Evolutionary conservation across 2,888 invertebrate species (phyloP).

Genomic region (Lypha dubia): DNA sequence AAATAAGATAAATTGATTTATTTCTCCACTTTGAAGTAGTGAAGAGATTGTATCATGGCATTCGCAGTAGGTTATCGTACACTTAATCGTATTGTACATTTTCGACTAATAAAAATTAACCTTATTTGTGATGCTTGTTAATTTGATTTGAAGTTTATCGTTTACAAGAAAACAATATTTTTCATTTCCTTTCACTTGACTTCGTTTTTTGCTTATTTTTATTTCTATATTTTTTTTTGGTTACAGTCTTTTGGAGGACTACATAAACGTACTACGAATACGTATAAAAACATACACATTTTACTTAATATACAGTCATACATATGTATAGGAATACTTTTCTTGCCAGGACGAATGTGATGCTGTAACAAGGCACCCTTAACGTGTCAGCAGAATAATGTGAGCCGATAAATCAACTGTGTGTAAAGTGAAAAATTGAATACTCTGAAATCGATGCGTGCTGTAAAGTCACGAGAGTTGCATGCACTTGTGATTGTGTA

Average conservation of each 20-base stretch:
- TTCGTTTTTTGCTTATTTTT: too few species aligned
- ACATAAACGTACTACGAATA: neutral
- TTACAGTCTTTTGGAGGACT: constrained; percentile 1
- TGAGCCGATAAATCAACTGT: constrained; percentile 69
- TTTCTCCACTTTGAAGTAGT: constrained; percentile 32
- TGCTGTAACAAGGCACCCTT: constrained; percentile 44
- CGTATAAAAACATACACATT: neutral
- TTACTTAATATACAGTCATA: neutral
- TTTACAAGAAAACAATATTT: constrained; percentile 72
- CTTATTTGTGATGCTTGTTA: constrained; percentile 81
- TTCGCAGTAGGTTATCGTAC: neutral
- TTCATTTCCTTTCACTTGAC: constrained; percentile 60
- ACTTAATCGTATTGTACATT: constrained; percentile 23
- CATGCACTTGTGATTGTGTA: constrained; percentile 36
- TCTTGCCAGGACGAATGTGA: neutral
- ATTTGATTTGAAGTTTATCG: constrained; percentile 76
- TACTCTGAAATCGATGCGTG: constrained; percentile 61
- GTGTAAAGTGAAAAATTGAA: constrained; percentile 69
- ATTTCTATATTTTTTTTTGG: neutral
- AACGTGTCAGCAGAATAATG: constrained; percentile 54
- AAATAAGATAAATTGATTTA: constrained; percentile 65
- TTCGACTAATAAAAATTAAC: constrained; percentile 80
- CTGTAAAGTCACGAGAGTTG: constrained; percentile 39
- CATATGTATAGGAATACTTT: too few species aligned
- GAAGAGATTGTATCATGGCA: neutral